Evolutionary conservation across 1,140 invertebrate species (phyloP).

Genomic region (Platyura marginata): DNA sequence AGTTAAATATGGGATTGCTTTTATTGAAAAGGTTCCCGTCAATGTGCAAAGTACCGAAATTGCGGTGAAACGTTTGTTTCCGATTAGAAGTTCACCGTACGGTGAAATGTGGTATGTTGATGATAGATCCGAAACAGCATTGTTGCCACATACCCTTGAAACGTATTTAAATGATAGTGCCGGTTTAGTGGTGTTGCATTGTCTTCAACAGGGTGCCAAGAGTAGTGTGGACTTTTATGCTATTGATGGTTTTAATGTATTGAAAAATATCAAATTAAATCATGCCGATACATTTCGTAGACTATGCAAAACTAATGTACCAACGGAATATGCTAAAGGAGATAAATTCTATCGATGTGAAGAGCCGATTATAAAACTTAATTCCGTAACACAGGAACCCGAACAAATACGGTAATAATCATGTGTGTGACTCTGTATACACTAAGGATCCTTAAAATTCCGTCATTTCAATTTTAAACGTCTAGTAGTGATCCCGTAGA

Average conservation of each 20-base stretch:
- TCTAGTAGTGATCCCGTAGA: no score
- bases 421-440: neutral
- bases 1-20: constrained; percentile 17
- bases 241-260: constrained; percentile 48
- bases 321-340: constrained; percentile 42
- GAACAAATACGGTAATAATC: constrained; percentile 29
- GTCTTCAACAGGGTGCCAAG: constrained; percentile 34
- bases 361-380: constrained; percentile 31
- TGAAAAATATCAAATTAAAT: constrained; percentile 29
- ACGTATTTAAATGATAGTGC: constrained; percentile 55
- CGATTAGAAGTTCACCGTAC: constrained; percentile 40
- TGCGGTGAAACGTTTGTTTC: constrained; percentile 18
- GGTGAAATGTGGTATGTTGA: constrained; percentile 42
- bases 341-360: constrained; percentile 29
- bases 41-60: constrained; percentile 19
- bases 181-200: constrained; percentile 50
- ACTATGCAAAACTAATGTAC: constrained; percentile 31
- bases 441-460: no score
- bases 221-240: constrained; percentile 46
- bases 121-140: constrained; percentile 28
- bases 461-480: no score
- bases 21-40: constrained; percentile 17
- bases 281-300: constrained; percentile 33
- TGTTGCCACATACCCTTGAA: constrained; percentile 41
- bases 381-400: constrained; percentile 28